phyloP scores from a whole-genome alignment of 2,797 vertebrate genomes.

The Hyperoplus immaculatus region DNA sequence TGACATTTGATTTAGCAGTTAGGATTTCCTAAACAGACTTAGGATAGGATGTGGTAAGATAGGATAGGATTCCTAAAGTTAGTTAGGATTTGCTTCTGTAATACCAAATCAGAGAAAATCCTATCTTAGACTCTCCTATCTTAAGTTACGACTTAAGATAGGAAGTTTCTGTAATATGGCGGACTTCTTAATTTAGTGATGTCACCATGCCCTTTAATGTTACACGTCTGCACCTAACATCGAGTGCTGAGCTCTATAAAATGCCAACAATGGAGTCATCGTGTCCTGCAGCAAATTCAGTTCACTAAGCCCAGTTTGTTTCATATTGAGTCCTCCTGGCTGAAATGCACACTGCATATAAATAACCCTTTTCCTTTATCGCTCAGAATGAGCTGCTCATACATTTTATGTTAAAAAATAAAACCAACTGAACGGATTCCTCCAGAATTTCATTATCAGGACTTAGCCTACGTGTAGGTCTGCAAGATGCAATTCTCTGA shows the following conservation, averaged over 20 bases:
- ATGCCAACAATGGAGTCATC: conserved; percentile 50
- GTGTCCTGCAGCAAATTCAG: conserved; percentile 33
- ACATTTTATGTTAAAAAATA: conserved; percentile 12
- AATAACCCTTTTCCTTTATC: conserved; percentile 20
- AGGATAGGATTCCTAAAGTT: too few relatives aligned
- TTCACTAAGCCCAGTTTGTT: conserved; percentile 24
- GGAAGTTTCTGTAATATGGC: too few relatives aligned
- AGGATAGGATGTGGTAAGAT: too few relatives aligned
- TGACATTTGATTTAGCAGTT: too few relatives aligned
- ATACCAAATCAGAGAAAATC: too few relatives aligned
- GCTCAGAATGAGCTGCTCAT: conserved; percentile 10
- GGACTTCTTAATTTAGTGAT: conserved; percentile 52
- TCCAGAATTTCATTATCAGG: conserved; percentile 22
- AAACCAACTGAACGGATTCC: conserved; percentile 10
- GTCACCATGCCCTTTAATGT: conserved; percentile 58
- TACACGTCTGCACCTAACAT: conserved; percentile 30
- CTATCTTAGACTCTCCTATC: too few relatives aligned
- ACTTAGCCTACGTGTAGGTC: neutral
- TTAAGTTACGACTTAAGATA: too few relatives aligned
- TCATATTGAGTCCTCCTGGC: conserved; percentile 21
- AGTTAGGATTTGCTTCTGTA: too few relatives aligned
- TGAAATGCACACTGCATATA: conserved; percentile 34
- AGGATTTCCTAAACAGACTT: too few relatives aligned
- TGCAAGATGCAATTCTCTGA: conserved; percentile 19
- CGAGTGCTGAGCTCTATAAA: conserved; percentile 42